Evolutionary conservation across 2,888 invertebrate species (phyloP), one percentile per base, ranked within the genome.

Genomic region (Himalopsyche japonica): DNA sequence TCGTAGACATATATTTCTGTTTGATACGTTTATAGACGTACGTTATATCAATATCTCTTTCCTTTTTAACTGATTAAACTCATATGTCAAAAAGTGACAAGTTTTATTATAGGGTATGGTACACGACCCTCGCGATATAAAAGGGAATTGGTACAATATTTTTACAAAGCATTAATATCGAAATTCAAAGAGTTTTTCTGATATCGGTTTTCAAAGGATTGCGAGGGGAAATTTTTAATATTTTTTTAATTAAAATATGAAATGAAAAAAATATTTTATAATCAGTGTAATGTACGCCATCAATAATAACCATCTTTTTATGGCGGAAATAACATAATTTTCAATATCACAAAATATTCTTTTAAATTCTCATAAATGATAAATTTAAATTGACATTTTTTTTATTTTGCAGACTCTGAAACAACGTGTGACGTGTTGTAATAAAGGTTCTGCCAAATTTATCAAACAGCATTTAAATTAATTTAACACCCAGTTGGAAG

Each of bases 41-140:
- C 78, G 83, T 85, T 84, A 85, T 85, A 85, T 85, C 85, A 85
- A 85, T 85, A 84, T 85, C 86, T 85, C 81, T 49, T 81, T 83
- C 86, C 83, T 83, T 81, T 85, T 85, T 83, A 85, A 87, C 87
- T 87, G 87, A 87, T 87, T 87, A 86, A 87, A 86, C 84, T 84
- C 86, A 81, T 87, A 86, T 82, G 87, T 87, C 87, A 86, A 87
- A 87, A 87, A 80, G 86, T 87, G 87, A 87, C 87, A 83, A 80
- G 85, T 84, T 86, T 86, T 84, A 87, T 84, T 86, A 86, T 84
- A 70, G 82, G 83, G 78, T 43, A 30, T 48, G 79, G 32, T 47
- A 80, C 82, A 34, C 57, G 49, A 78, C 84, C 64, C 80, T 70
- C 80, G 81, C 76, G 30, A 27, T 30, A 20, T 47, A 49, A 76